A percentile compares a stretch with the other conserved stretches of the same genome.
These are phyloP conservation scores for Mechanitis mazaeus DNA, from an alignment of 2,888 invertebrate genomes.

Conservation along the genomic window DNA sequence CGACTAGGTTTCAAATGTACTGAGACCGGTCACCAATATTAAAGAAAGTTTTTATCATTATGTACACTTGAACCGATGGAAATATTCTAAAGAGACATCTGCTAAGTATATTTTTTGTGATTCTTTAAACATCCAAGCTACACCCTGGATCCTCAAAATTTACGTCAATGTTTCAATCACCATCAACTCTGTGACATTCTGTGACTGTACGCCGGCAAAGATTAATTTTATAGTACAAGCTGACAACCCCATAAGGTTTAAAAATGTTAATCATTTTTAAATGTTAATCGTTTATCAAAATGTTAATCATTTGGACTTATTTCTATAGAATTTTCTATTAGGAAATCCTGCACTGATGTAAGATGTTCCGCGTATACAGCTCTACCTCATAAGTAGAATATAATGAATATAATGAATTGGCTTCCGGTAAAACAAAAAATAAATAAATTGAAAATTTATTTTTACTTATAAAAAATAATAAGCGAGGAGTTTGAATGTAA, in stretches of 20 bases:
- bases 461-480: too few species aligned
- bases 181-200: conserved; percentile 46
- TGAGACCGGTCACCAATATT: conserved; percentile 69
- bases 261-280: not conserved
- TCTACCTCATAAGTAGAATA: too few species aligned
- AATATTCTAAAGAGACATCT: conserved; percentile 62
- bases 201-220: conserved; percentile 46
- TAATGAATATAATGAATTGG: too few species aligned
- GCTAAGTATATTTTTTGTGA: conserved; percentile 76
- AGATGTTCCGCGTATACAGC: too few species aligned
- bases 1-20: conserved; percentile 41
- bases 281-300: too few species aligned
- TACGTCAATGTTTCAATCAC: conserved; percentile 48
- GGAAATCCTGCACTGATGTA: too few species aligned
- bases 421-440: too few species aligned
- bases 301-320: not conserved
- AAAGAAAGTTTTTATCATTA: conserved; percentile 80
- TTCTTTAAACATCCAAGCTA: conserved; percentile 75
- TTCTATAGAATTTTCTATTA: too few species aligned
- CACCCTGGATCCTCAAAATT: conserved; percentile 42
- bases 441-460: too few species aligned
- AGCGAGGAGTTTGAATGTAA: too few species aligned
- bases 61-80: conserved; percentile 61
- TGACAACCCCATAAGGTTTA: not conserved
- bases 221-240: conserved; percentile 15